These are phyloP conservation scores for Rhinichthys osculus DNA, from an alignment of 2,797 vertebrate species.

Conservation along the genomic window DNA sequence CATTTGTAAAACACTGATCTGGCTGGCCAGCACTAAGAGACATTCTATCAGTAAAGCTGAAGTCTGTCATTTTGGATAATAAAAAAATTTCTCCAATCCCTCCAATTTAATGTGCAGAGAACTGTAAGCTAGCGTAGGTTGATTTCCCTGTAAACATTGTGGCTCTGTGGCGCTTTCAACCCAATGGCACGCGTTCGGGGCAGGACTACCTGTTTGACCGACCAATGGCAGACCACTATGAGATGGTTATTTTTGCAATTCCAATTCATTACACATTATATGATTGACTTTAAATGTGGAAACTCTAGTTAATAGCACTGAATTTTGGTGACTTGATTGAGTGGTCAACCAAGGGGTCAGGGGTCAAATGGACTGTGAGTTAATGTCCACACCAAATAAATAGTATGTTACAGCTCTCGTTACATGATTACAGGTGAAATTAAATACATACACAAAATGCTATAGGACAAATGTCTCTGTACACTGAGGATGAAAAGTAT, in stretches of 20 bases:
- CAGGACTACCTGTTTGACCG: not conserved
- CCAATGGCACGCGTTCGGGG: not conserved
- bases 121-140: not conserved
- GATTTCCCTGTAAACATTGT: slow-evolving; percentile 29
- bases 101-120: slow-evolving; percentile 12
- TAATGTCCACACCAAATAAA: slow-evolving; percentile 42
- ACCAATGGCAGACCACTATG: not conserved
- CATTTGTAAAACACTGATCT: slow-evolving; percentile 20
- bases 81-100: not conserved
- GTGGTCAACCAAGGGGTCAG: slow-evolving; percentile 10
- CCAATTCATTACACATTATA: not conserved
- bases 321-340: not conserved
- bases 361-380: not conserved
- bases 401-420: slow-evolving; percentile 36
- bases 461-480: slow-evolving; percentile 26
- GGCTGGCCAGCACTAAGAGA: not conserved
- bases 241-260: slow-evolving; percentile 8
- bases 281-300: not conserved
- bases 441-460: slow-evolving; percentile 43
- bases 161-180: not conserved
- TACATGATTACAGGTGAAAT: slow-evolving; percentile 36
- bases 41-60: slow-evolving; percentile 7
- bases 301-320: not conserved
- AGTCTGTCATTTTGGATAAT: not conserved
- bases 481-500: slow-evolving; percentile 37